Base-by-base conservation (phyloP, 2,888 invertebrate genomes). In the Ditylenchus weischeri region DNA sequence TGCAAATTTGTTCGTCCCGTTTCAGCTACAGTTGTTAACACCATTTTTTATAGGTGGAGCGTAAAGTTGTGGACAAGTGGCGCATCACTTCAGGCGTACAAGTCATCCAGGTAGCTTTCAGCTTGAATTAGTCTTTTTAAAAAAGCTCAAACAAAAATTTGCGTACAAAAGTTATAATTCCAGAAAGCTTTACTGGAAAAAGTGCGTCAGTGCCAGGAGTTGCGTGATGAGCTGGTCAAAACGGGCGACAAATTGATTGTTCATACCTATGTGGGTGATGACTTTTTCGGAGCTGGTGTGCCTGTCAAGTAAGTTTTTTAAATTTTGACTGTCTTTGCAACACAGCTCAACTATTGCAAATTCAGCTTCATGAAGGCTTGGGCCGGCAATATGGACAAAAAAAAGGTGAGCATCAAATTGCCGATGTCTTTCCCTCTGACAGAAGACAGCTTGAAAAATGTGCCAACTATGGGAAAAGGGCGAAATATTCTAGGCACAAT, bases 231-330 rank as follows among this genome's bases (percentile, higher is more conserved):
- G 21, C 58, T 71, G 13, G 50, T 61, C n/a, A 65, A 66, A 15
- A 71, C 71, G 47, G 73, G 67, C 8, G 72, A 71, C 51, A 73
- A 73, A 49, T 38, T 71, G 7, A 72, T 71, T 62, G 71, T 72
- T 8, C 71, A 71, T 54, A 61, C 65, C 38, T 71, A 65, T 57
- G 66, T 64, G 18, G 67, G 54, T 13, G 71, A 71, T 48, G 71
- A 71, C 38, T 71, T 69, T 47, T 71, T 72, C 43, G 71, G 70
- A 23, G 57, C 71, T 21, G 71, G 71, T 5, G 59, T 51, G 35
- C 72, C 71, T 35, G 62, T 58, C 15, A 71, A 71, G 62, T 71
- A 71, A 68, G 11, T 57, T 68, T 19, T 66, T 23, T 65, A 13
- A 11, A n/a, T 6, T 21, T 18, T 38, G 13, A 7, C 11, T 0